Evolutionary conservation across 2,888 invertebrate genomes (phyloP), one percentile per base, ranked within the genome.

Genomic region (Cistogaster globosa): DNA sequence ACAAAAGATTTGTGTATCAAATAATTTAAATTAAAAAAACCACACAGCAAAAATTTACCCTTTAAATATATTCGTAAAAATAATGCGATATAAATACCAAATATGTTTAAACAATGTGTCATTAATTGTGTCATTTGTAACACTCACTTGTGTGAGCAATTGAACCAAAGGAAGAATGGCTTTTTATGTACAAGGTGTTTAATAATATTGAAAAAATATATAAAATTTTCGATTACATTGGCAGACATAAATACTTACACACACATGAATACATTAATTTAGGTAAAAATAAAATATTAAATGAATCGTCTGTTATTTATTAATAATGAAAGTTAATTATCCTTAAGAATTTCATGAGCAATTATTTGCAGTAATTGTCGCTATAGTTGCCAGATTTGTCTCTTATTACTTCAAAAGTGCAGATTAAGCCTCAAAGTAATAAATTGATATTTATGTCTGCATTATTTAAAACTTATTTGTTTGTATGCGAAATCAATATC

Each of bases 61-160:
- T 71, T 2, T 38, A 22, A 1, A 38, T 14, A 67, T 45, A 53
- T 32, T 32, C 32, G 32, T 32, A 22, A 48, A 26, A n/a, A 51
- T 38, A 26, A 60, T 22, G 26, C 45, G 16, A 58, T 75, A 58
- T 72, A 53, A 9, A 57, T 20, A 63, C 48, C 60, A 6, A 38
- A 48, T 65, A 51, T 74, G 57, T 74, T 32, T 82, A 58, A 32
- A 58, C 71, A 71, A 85, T 78, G 85, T 82, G 82, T 75, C 81
- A 78, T 85, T 85, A 85, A 85, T 82, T 82, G 85, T 65, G 74
- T 60, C 60, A 82, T 85, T 82, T 82, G 69, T 75, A 78, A 57
- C 74, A 74, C 78, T 69, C 58, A 51, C 55, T 18, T 7, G 11
- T 76, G n/a, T 42, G 32, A 63, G 12, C 7, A 12, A 12, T 12